Percentiles rank a stretch among this genome's conserved stretches.
Evolutionary conservation across 37 sponge, comb jelly and placozoan species (phyloP).

Genomic region (Hormiphora californensis): DNA sequence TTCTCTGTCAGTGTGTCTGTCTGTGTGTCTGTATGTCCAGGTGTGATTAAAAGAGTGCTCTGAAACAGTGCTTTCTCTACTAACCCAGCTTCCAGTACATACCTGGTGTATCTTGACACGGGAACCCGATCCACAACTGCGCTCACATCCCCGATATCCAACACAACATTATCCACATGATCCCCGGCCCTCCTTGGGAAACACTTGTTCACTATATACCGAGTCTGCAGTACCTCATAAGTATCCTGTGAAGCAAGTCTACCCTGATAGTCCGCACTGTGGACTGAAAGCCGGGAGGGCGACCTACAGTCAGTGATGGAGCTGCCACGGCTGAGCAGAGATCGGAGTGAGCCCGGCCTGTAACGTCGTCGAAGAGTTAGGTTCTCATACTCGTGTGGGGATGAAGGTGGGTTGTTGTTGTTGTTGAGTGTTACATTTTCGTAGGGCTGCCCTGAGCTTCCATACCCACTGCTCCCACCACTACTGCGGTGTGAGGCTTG

Average conservation of each 20-base stretch:
- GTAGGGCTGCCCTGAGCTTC: too few relatives aligned
- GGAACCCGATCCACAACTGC: background rate
- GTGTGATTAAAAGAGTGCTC: too few relatives aligned
- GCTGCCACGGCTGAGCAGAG: background rate
- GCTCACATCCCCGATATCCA: background rate
- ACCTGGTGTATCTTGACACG: background rate
- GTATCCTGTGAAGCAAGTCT: background rate
- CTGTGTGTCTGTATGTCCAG: too few relatives aligned
- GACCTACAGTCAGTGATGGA: background rate
- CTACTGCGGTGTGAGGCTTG: too few relatives aligned
- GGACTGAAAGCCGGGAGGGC: background rate
- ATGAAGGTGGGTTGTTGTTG: too few relatives aligned
- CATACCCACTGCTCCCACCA: too few relatives aligned
- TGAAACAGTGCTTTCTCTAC: too few relatives aligned
- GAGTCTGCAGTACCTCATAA: constrained; percentile 3
- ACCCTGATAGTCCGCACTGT: background rate
- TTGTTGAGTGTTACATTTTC: too few relatives aligned
- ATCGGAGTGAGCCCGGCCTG: constrained; percentile 12
- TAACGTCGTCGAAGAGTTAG: too few relatives aligned
- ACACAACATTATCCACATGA: background rate
- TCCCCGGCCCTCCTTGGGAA: background rate
- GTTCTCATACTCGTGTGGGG: too few relatives aligned
- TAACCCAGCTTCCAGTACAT: too few relatives aligned
- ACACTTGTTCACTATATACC: background rate
- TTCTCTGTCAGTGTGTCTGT: too few relatives aligned